phyloP scores from a whole-genome alignment of 2,888 invertebrate species.

The Carpatolechia fugitivella region DNA sequence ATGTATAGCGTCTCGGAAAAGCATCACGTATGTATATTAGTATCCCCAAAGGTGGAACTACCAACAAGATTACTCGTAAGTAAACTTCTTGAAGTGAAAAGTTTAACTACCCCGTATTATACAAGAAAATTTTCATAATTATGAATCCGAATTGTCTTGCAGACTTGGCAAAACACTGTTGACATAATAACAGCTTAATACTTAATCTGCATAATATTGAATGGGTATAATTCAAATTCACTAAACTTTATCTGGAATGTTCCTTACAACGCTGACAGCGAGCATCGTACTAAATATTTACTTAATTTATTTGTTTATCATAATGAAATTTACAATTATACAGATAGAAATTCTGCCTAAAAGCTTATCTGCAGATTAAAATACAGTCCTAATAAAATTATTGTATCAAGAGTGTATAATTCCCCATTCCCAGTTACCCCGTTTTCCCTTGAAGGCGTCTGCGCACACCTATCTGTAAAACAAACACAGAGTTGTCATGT shows the following conservation, averaged over 20 bases:
- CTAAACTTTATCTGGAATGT: too few species aligned
- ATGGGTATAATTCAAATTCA: too few species aligned
- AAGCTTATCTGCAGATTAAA: neutral
- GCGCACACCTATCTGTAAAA: neutral
- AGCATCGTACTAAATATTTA: too few species aligned
- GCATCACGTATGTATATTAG: slow-evolving; percentile 4
- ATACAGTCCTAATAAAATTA: neutral
- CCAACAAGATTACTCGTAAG: slow-evolving; percentile 19
- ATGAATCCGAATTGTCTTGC: too few species aligned
- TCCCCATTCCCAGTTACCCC: slow-evolving; percentile 29
- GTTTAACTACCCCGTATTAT: slow-evolving; percentile 31
- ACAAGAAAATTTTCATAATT: too few species aligned
- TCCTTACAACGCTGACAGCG: too few species aligned
- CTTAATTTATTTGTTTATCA: too few species aligned
- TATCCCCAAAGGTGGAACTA: slow-evolving; percentile 30
- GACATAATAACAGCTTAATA: too few species aligned
- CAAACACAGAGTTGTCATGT: slow-evolving; percentile 20
- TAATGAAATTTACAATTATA: too few species aligned
- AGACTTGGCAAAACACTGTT: too few species aligned
- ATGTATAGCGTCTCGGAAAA: neutral
- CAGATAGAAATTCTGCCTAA: too few species aligned
- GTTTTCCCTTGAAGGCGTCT: slow-evolving; percentile 15
- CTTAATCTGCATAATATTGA: too few species aligned
- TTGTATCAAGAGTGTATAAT: neutral
- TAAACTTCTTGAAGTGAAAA: slow-evolving; percentile 38